These are phyloP conservation scores for Chelon labrosus DNA, from an alignment of 2,797 vertebrate genomes.

Conservation along the genomic window DNA sequence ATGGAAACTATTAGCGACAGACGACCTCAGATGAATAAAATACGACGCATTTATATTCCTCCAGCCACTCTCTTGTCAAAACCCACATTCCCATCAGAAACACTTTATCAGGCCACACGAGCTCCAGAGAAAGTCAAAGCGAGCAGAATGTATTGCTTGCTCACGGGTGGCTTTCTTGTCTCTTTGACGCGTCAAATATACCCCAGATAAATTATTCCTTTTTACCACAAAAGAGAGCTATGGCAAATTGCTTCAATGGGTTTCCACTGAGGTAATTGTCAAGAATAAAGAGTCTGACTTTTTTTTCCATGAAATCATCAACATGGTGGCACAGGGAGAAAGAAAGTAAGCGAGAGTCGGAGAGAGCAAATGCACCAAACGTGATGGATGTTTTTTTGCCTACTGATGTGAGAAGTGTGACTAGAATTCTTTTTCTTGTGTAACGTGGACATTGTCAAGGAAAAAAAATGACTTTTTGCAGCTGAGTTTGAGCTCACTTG, in stretches of 20 bases:
- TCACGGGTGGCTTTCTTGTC: conserved; percentile 78
- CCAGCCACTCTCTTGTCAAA: conserved; percentile 64
- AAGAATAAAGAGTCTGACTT: conserved; percentile 78
- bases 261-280: conserved; percentile 86
- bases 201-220: conserved; percentile 76
- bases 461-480: too few species aligned
- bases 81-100: conserved; percentile 65
- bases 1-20: conserved; percentile 76
- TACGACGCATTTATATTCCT: conserved; percentile 62
- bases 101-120: conserved; percentile 53
- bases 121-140: conserved; percentile 38
- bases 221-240: conserved; percentile 76
- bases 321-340: conserved; percentile 59
- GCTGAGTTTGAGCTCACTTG: too few species aligned
- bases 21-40: conserved; percentile 65
- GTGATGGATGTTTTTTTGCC: conserved; percentile 49
- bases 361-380: conserved; percentile 27
- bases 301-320: conserved; percentile 81
- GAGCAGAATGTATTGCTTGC: conserved; percentile 48
- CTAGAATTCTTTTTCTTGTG: conserved; percentile 36
- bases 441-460: too few species aligned
- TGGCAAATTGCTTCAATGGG: conserved; percentile 80
- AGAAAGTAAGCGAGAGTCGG: conserved; percentile 11
- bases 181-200: conserved; percentile 74
- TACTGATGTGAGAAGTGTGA: conserved; percentile 60